Conservation (phyloP, 2,113 vertebrate species). For the Oreochromis tanganicae region DNA sequence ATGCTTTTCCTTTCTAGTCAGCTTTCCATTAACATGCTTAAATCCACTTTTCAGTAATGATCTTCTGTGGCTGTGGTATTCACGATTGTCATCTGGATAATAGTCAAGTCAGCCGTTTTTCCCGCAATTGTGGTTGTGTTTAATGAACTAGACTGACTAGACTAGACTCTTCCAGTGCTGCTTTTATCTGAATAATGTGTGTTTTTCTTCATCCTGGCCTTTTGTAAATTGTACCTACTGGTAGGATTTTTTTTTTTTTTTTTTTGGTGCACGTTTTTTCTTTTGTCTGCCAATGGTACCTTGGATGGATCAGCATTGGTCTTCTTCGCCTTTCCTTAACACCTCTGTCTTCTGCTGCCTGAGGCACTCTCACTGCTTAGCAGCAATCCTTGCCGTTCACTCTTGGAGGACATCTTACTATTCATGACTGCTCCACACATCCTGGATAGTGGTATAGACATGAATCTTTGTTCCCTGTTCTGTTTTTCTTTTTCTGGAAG, state of each 20-base stretch:
- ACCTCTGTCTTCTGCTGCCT: not conserved
- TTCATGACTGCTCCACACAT: not conserved
- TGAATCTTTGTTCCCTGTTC: not conserved
- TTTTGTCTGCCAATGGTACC: not conserved
- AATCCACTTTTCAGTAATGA: not conserved
- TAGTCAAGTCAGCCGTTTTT: not conserved
- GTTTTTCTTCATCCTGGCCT: not conserved
- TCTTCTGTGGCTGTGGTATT: not conserved
- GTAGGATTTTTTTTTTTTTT: not conserved
- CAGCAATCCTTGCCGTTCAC: not conserved
- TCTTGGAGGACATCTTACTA: not conserved
- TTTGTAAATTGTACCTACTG: not conserved
- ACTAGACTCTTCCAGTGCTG: not conserved
- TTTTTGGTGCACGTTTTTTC: not conserved
- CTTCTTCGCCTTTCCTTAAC: not conserved
- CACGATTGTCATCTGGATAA: not conserved
- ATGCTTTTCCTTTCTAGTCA: not conserved
- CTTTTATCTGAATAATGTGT: not conserved
- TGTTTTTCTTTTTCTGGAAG: not conserved
- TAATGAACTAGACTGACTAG: not conserved
- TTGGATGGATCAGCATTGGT: not conserved
- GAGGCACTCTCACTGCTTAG: not conserved
- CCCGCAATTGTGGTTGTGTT: accelerated
- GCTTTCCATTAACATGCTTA: not conserved
- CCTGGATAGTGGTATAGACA: not conserved